A percentile compares a stretch with the other conserved stretches of the same genome.
Conservation (phyloP, 1,140 invertebrate genomes). For the Carposina sasakii region DNA sequence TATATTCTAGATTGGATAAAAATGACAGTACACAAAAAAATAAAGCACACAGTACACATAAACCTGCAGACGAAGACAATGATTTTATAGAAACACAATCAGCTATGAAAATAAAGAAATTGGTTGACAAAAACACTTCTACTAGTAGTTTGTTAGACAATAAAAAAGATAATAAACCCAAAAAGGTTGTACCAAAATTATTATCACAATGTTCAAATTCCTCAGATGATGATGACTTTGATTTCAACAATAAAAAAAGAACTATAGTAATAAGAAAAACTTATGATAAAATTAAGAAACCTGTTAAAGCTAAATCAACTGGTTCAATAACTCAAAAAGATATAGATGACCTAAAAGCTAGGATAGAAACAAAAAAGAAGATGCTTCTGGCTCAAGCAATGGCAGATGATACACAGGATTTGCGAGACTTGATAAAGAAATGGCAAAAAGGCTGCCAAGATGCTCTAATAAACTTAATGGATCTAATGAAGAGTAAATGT, state of each 20-base stretch:
- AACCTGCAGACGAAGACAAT: constrained; percentile 35
- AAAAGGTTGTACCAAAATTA: constrained; percentile 14
- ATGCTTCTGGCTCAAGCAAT: constrained; percentile 46
- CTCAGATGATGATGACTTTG: constrained; percentile 53
- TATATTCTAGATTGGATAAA: no score
- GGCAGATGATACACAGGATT: constrained; percentile 47
- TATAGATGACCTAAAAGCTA: constrained; percentile 48
- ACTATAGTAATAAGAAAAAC: constrained; percentile 50
- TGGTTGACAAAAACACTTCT: constrained; percentile 30
- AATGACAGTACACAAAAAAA: no score
- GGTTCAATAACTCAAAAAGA: constrained; percentile 62
- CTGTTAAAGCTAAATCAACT: constrained; percentile 55
- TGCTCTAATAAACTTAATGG: constrained; percentile 51
- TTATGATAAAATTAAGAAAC: constrained; percentile 50
- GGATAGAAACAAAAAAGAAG: constrained; percentile 56
- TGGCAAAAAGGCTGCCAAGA: constrained; percentile 63
- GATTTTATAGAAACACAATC: constrained; percentile 32
- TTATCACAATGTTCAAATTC: constrained; percentile 35
- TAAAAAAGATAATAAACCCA: constrained; percentile 8
- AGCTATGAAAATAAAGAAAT: constrained; percentile 27
- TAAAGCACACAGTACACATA: no score
- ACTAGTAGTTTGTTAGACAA: constrained; percentile 20
- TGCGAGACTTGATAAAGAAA: constrained; percentile 55
- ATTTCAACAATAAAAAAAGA: constrained; percentile 35
- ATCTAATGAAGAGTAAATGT: constrained; percentile 54